Evolutionary conservation across 2,888 invertebrate species (phyloP), one percentile per base, ranked within the genome.

Genomic region (Nephrotoma flavescens): DNA sequence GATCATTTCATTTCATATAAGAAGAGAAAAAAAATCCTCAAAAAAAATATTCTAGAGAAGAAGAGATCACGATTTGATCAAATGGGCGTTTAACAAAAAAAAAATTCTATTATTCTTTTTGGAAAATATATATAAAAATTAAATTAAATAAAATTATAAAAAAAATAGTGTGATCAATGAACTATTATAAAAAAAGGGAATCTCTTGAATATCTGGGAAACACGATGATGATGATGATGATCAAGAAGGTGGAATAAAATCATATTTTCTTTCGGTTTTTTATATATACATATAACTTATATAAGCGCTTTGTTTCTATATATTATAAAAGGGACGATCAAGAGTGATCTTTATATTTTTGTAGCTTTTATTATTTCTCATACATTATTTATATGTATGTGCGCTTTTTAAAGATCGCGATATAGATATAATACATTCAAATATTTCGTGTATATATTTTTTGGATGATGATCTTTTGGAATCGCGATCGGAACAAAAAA

Each of bases 1-100:
- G 88, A 88, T 88, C 88, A 89, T 89, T 88, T 71, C 71, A 31
- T 71, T 71, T 89, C 88, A 87, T 57, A 57, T n/a, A 52, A 52
- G n/a, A 11, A 1, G 0, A n/a, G 15, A 52, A 52, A 71, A 71
- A 71, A 71, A 71, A 31, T 71, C 71, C 9, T 9, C 31, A 31
- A 71, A 19, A 71, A 57, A 71, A 71, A 31, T 2, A 71, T 31
- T 31, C 71, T 71, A 71, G 71, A 44, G 57, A 84, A 41, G 84
- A 84, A 84, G 84, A 84, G 84, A 84, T 84, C 84, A 84, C 84
- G 84, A 84, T 15, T 84, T 84, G 84, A 84, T 84, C 84, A 84
- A 84, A 84, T 84, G 84, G 84, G 84, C 84, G 84, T 84, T 84
- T 71, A 71, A 71, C 71, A 71, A 71, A 71, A 52, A n/a, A 71